Conservation (phyloP, 2,113 vertebrate species). For the Panurus biarmicus region DNA sequence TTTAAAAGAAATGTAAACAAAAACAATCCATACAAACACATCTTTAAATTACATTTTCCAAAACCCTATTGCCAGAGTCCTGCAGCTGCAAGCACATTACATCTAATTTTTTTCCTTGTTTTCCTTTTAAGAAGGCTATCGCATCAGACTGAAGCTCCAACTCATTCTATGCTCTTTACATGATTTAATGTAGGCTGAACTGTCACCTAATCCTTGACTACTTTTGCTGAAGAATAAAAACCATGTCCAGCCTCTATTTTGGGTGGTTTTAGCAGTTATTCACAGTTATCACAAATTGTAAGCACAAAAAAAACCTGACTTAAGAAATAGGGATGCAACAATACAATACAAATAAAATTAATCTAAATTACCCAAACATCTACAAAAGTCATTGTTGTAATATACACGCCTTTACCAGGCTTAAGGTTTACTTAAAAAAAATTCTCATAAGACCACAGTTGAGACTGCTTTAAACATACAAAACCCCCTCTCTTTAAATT, state of each 20-base stretch:
- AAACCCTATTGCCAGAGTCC: conserved; percentile 73
- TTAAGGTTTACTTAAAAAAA: conserved; percentile 66
- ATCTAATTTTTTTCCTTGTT: conserved; percentile 35
- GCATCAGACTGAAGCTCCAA: conserved; percentile 41
- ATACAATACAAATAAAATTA: conserved; percentile 73
- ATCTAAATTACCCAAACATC: conserved; percentile 64
- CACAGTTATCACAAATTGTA: conserved; percentile 89
- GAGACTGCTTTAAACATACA: conserved; percentile 52
- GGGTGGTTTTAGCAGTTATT: conserved; percentile 87
- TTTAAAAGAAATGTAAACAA: conserved; percentile 85
- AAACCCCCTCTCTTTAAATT: conserved; percentile 48
- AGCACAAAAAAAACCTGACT: conserved; percentile 89
- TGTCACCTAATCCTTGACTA: conserved; percentile 71
- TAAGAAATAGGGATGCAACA: conserved; percentile 83
- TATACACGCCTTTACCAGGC: conserved; percentile 32
- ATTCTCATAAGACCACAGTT: conserved; percentile 40
- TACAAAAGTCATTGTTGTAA: conserved; percentile 61
- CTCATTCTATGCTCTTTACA: conserved; percentile 62
- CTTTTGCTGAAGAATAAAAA: conserved; percentile 68
- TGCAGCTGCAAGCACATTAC: conserved; percentile 69
- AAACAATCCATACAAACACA: conserved; percentile 79
- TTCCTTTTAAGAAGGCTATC: conserved; percentile 61
- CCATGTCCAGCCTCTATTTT: conserved; percentile 76
- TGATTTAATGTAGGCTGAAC: conserved; percentile 72
- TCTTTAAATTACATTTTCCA: conserved; percentile 77